Conservation (phyloP, 2,113 vertebrate species). For the Aix galericulata region DNA sequence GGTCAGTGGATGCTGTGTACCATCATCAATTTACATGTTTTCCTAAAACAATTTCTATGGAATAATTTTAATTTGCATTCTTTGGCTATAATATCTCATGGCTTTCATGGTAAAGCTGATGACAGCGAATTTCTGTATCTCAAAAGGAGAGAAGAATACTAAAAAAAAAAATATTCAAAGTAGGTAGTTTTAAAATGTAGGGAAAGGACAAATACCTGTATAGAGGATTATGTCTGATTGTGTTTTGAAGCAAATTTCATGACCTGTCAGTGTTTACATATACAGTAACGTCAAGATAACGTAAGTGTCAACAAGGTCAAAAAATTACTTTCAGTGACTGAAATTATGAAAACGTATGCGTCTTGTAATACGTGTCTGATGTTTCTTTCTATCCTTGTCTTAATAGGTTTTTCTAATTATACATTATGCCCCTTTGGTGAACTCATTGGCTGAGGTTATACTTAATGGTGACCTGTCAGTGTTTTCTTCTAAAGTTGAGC, state of each 20-base stretch:
- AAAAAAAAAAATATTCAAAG: not conserved
- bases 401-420: conserved; percentile 96
- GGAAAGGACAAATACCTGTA: not conserved
- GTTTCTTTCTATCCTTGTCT: not conserved
- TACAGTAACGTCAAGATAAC: too few relatives aligned
- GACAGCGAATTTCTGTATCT: not conserved
- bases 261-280: not conserved
- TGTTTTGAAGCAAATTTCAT: not conserved
- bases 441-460: conserved; percentile 92
- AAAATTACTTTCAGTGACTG: not conserved
- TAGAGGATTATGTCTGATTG: not conserved
- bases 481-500: conserved; percentile 83
- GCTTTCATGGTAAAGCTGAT: not conserved
- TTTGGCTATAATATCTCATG: not conserved
- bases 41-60: not conserved
- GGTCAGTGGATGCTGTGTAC: not conserved
- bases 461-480: conserved; percentile 94
- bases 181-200: not conserved
- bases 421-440: conserved; percentile 93
- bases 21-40: not conserved
- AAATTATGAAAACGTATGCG: not conserved
- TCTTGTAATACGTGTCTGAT: not conserved
- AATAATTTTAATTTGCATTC: not conserved
- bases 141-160: not conserved
- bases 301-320: not conserved